Evolutionary conservation across 2,113 vertebrate genomes (phyloP).

Genomic region (Aviceda subcristata): DNA sequence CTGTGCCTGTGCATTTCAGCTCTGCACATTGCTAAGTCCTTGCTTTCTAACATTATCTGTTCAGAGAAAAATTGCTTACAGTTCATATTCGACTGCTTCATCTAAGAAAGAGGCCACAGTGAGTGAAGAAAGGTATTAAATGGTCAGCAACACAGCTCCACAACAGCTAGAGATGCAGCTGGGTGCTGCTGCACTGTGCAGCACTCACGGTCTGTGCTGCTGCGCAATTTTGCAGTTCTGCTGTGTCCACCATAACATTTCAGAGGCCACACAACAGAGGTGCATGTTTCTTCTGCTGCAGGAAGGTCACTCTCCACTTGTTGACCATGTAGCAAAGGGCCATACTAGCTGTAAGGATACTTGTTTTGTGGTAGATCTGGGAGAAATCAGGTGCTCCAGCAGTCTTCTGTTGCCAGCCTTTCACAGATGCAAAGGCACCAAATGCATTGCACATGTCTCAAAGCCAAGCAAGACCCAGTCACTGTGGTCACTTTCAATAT

Average conservation of each 20-base stretch:
- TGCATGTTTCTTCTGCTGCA: not conserved
- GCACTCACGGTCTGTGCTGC: not conserved
- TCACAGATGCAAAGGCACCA: not conserved
- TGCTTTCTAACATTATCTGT: not conserved
- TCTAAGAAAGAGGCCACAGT: not conserved
- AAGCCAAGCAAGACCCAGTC: not conserved
- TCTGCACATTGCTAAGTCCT: not conserved
- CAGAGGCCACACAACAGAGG: not conserved
- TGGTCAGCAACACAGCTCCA: not conserved
- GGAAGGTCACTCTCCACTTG: not conserved
- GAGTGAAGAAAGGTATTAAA: not conserved
- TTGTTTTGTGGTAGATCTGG: not conserved
- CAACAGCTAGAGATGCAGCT: not conserved
- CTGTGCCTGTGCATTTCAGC: not conserved
- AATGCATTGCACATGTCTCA: not conserved
- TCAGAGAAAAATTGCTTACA: not conserved
- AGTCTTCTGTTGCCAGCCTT: not conserved
- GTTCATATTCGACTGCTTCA: not conserved
- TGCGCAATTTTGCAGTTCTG: not conserved
- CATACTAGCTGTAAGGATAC: not conserved
- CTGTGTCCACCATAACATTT: not conserved
- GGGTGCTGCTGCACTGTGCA: not conserved
- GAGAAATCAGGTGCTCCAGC: not conserved
- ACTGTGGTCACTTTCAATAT: not conserved
- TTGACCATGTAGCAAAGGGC: not conserved